These are phyloP conservation scores for Tragelaphus scriptus DNA, from an alignment of 2,113 vertebrate species.

Conservation along the genomic window DNA sequence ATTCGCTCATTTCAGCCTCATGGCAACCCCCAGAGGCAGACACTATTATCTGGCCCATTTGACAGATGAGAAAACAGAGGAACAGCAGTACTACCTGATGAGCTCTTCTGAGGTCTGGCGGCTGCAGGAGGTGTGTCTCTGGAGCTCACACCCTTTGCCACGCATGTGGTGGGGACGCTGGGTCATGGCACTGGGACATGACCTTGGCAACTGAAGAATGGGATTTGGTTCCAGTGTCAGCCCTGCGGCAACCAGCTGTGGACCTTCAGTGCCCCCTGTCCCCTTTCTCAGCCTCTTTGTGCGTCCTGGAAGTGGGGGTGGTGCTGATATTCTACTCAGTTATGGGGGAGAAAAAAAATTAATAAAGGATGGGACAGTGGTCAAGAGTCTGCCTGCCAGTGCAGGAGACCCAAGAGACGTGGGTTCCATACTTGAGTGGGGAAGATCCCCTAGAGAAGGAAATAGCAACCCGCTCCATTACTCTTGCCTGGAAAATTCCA, in stretches of 20 bases:
- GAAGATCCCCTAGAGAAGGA: neutral
- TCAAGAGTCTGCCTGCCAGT: neutral
- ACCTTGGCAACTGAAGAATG: neutral
- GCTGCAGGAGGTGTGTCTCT: neutral
- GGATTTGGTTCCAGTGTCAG: neutral
- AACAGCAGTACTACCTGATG: neutral
- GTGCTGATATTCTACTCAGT: neutral
- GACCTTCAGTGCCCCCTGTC: neutral
- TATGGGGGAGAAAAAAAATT: neutral
- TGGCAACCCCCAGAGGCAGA: neutral
- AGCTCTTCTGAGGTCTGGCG: neutral
- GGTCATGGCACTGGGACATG: fast-evolving
- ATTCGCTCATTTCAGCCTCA: neutral
- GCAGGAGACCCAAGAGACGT: neutral
- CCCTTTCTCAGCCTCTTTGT: neutral
- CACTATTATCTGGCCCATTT: neutral
- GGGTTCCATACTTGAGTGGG: neutral
- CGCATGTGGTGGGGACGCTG: neutral
- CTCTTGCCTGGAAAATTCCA: neutral
- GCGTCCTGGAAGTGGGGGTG: neutral
- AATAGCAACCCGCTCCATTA: neutral
- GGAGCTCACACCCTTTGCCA: fast-evolving
- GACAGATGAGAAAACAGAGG: neutral
- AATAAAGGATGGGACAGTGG: neutral
- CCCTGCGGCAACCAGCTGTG: neutral